A percentile compares a stretch with the other conserved stretches of the same genome.
Evolutionary conservation across 2,888 invertebrate genomes (phyloP).

Genomic region (Fragum fragum): DNA sequence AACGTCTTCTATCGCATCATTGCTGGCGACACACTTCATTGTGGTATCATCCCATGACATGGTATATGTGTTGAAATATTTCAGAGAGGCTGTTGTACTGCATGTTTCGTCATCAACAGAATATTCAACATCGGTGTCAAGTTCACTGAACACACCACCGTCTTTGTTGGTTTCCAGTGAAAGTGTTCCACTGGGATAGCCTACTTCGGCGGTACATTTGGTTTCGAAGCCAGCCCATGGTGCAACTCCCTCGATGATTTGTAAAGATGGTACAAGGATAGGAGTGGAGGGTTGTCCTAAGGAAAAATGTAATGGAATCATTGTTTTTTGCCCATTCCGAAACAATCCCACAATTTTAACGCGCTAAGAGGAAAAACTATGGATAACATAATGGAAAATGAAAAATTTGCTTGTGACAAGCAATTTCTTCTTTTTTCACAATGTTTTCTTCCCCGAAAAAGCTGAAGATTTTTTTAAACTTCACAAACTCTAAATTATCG

Average conservation of each 20-base stretch:
- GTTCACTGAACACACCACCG: background rate
- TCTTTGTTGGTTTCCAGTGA: constrained; percentile 24
- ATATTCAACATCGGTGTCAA: background rate
- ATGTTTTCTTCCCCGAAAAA: too few relatives aligned
- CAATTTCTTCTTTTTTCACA: too few relatives aligned
- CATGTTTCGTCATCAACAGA: constrained; percentile 7
- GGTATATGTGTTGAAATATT: constrained; percentile 5
- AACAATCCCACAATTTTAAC: too few relatives aligned
- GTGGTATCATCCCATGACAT: constrained; percentile 27
- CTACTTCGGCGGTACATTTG: constrained; percentile 27
- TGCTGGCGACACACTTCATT: constrained; percentile 25
- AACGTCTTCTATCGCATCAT: background rate
- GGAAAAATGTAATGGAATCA: too few relatives aligned
- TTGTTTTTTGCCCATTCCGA: too few relatives aligned
- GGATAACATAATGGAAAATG: too few relatives aligned
- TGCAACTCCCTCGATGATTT: constrained; percentile 32
- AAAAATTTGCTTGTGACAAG: too few relatives aligned
- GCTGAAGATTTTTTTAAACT: too few relatives aligned
- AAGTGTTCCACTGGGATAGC: constrained; percentile 18
- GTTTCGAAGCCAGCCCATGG: constrained; percentile 28
- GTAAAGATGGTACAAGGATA: constrained; percentile 4
- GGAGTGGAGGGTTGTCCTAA: background rate
- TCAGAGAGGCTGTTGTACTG: constrained; percentile 12
- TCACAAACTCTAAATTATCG: too few relatives aligned
- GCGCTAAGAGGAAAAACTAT: too few relatives aligned